Evolutionary conservation across 1,140 invertebrate genomes (phyloP).

Genomic region (Copidosoma floridanum): DNA sequence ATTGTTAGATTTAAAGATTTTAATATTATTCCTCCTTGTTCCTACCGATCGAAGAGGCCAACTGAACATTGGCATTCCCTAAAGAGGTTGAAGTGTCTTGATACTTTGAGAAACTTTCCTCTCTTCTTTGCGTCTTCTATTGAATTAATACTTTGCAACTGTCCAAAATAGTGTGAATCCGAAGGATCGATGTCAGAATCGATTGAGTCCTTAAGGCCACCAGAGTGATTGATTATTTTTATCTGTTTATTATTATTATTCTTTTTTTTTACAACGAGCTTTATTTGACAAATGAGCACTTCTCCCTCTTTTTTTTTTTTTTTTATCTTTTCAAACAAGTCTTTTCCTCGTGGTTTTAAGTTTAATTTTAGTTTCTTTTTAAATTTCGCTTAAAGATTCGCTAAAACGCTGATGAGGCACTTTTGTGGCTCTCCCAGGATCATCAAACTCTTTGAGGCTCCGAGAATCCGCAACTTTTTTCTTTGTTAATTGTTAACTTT

Average conservation of each 20-base stretch:
- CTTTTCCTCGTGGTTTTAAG: conserved; percentile 12
- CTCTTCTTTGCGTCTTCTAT: neutral
- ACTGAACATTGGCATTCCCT: conserved; percentile 8
- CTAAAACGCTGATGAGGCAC: conserved; percentile 48
- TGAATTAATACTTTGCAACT: conserved; percentile 1
- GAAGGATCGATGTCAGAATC: conserved; percentile 44
- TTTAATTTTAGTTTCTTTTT: conserved; percentile 20
- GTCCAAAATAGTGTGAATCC: conserved; percentile 35
- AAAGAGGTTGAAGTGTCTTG: conserved; percentile 16
- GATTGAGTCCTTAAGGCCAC: conserved; percentile 52
- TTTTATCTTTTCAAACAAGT: conserved; percentile 14
- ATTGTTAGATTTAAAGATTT: too few species aligned
- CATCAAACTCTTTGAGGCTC: conserved; percentile 13
- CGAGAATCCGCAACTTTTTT: conserved; percentile 7
- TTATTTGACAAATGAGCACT: conserved; percentile 9
- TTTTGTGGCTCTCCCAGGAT: conserved; percentile 39
- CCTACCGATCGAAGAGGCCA: conserved; percentile 11
- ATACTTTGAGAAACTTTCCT: neutral
- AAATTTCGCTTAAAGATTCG: conserved; percentile 11
- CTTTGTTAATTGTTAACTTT: too few species aligned
- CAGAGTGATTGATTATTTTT: conserved; percentile 52
- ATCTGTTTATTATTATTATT: too few species aligned
- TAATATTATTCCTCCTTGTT: too few species aligned
- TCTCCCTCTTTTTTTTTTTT: conserved; percentile 19
- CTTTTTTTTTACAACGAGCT: conserved; percentile 23